Evolutionary conservation across 2,888 invertebrate species (phyloP), one percentile per base, ranked within the genome.

Genomic region (Aphidius colemani): DNA sequence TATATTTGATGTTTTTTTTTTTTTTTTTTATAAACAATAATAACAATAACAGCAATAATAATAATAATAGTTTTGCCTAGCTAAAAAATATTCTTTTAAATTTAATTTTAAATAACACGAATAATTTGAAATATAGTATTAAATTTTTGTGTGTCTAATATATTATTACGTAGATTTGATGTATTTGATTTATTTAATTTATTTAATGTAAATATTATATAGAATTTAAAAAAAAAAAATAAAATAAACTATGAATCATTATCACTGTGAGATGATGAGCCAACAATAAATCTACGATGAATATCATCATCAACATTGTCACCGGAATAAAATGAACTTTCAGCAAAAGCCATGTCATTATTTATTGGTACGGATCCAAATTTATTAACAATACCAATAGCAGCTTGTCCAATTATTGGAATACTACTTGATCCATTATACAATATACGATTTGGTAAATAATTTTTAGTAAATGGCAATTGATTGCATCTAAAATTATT

Each of bases 321-420:
- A 30, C 70, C 75, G 6, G 75, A 71, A 50, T 75, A 76, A 8
- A 77, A 69, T 9, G 75, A 72, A 69, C 78, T 74, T 11, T 74
- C 74, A 46, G 68, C 69, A 41, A 75, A 78, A 10, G 75, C 69
- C 51, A 75, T 67, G 63, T 71, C 72, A 18, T 72, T 69, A 57
- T 66, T 70, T 18, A 77, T 61, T 30, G 76, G 75, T 7, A 71
- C 75, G 7, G 80, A 79, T 50, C 78, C 78, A 63, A 80, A 79
- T 69, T 78, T 80, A 63, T 79, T 81, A 13, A 81, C 77, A 30
- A 82, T 73, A 6, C 79, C 80, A 56, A 82, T 76, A 3, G 82
- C 79, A 7, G 76, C 74, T 61, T 80, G 80, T 8, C 78, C 79
- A 39, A 80, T 76, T 66, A 82, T 78, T 11, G 82, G 80, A 64